These are phyloP conservation scores for Pinna nobilis DNA, from an alignment of 1,140 invertebrate genomes.

Conservation along the genomic window DNA sequence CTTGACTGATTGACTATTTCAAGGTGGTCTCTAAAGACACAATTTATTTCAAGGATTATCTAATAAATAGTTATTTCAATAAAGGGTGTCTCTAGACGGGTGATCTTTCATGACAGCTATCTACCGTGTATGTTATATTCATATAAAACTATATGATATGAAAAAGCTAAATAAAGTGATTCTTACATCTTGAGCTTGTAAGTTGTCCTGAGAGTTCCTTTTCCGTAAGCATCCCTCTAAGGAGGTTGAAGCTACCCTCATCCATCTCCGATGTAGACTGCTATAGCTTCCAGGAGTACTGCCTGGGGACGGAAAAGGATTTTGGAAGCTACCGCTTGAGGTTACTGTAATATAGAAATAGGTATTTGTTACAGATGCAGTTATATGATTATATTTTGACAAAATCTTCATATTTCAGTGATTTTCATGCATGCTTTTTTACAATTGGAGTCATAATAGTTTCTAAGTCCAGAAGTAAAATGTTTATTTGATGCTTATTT, in stretches of 20 bases:
- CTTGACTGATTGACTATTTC: no score
- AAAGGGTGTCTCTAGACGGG: no score
- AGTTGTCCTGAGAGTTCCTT: slow-evolving; percentile 53
- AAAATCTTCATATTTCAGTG: not conserved
- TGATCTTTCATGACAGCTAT: no score
- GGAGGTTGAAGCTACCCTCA: slow-evolving; percentile 78
- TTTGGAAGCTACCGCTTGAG: slow-evolving; percentile 70
- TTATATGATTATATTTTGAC: not conserved
- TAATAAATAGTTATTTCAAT: no score
- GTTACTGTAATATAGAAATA: slow-evolving; percentile 53
- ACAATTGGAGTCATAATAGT: no score
- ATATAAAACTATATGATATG: not conserved
- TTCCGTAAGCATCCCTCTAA: slow-evolving; percentile 69
- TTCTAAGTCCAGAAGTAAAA: no score
- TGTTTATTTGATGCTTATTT: no score
- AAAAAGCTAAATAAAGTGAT: not conserved
- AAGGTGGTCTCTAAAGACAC: no score
- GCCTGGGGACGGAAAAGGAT: slow-evolving; percentile 58
- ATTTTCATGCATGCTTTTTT: not conserved
- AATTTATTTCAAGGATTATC: no score
- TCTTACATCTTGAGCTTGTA: slow-evolving; percentile 43
- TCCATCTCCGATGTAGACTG: slow-evolving; percentile 78
- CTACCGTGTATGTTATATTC: no score
- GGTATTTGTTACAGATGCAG: not conserved
- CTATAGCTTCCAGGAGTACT: slow-evolving; percentile 69